Evolutionary conservation across 2,888 invertebrate genomes (phyloP), one percentile per base, ranked within the genome.

Genomic region (Mimas tiliae): DNA sequence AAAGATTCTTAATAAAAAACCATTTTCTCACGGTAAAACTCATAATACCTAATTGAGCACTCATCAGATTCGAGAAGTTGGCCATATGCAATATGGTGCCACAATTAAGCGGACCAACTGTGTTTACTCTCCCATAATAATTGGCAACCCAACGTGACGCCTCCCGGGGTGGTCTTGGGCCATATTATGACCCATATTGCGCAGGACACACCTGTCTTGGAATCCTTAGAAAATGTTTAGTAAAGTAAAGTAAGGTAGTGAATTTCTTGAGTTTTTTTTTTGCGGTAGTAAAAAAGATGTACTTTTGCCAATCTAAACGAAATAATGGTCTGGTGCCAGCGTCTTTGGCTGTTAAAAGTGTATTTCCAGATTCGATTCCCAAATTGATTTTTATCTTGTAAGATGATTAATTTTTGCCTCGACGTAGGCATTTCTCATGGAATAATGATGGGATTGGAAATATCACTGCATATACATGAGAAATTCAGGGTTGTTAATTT

Each of bases 51-150:
- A 58, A 58, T 19, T 42, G 58, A 34, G 33, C 53, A 33, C 21
- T 53, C 11, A 38, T n/a, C 42, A 16, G 55, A 42, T 42, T 58
- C 16, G 33, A 47, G 38, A 38, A 64, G n/a, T 34, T 8, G n/a
- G 33, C 42, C 21, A 50, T 53, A 47, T 58, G 34, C 67, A 72
- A 70, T 70, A 72, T 70, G 72, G 69, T 71, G 74, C 19, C 27
- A 27, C 4, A 27, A 27, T 3, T 50, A 71, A 69, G 66, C 66
- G 69, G 65, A 45, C 50, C 45, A 45, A 64, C 53, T 69, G 71
- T 74, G 73, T 50, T 52, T 69, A 74, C 65, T 75, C 75, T 78
- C 76, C 78, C 78, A 75, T 74, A 66, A 8, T 70, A 68, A 75
- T 75, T 71, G 72, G 58, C 69, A 67, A 72, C 14, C 51, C 52